These are phyloP conservation scores for Sebastes trivittatus DNA, from an alignment of 2,797 vertebrate genomes.

Conservation along the genomic window DNA sequence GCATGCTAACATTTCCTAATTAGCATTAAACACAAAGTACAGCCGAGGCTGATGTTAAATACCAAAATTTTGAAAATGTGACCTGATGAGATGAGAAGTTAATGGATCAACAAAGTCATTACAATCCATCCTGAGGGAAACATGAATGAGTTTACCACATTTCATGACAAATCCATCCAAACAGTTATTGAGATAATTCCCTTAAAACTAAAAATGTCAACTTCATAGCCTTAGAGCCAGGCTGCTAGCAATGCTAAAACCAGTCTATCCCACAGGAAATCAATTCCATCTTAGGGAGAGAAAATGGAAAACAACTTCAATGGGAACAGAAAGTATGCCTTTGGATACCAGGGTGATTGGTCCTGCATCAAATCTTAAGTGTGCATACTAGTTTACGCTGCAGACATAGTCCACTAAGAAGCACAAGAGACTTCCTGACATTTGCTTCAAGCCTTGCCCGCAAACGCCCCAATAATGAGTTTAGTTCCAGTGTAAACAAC, in stretches of 20 bases:
- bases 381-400: background rate
- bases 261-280: background rate
- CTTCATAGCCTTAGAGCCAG: background rate
- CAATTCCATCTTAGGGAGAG: background rate
- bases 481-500: conserved; percentile 18
- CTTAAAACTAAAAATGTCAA: background rate
- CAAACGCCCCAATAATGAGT: conserved; percentile 10
- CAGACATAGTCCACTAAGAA: background rate
- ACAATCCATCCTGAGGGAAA: background rate
- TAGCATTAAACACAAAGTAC: background rate
- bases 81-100: background rate
- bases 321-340: background rate
- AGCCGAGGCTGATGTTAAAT: background rate
- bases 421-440: conserved; percentile 21
- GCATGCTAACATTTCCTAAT: background rate
- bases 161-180: background rate
- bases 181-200: background rate
- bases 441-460: conserved; percentile 9
- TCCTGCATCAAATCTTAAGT: background rate
- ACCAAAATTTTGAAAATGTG: background rate
- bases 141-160: background rate
- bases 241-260: background rate
- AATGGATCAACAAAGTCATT: background rate
- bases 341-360: background rate
- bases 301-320: background rate